Evolutionary conservation across 1,140 invertebrate species (phyloP).

Genomic region (Notospermus geniculatus): DNA sequence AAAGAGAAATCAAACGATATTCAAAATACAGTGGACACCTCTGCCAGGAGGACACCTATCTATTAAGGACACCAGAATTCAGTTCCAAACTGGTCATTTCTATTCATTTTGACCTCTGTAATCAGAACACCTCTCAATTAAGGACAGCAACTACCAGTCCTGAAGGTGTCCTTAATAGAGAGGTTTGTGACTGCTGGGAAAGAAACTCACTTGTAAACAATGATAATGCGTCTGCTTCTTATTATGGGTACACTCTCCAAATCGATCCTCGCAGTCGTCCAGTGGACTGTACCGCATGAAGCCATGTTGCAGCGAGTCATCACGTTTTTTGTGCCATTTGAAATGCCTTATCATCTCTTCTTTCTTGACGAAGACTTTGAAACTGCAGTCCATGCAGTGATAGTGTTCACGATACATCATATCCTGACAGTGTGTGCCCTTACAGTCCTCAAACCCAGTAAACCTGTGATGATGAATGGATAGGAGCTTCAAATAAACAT

Average conservation of each 20-base stretch:
- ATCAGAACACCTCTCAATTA: too few relatives aligned
- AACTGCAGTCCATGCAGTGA: slow-evolving; percentile 89
- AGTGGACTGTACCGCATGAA: slow-evolving; percentile 92
- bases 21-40: too few relatives aligned
- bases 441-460: slow-evolving; percentile 72
- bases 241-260: slow-evolving; percentile 82
- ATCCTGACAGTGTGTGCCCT: slow-evolving; percentile 75
- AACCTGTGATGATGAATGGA: slow-evolving; percentile 56
- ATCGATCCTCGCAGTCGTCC: slow-evolving; percentile 84
- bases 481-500: background rate
- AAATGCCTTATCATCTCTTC: slow-evolving; percentile 98
- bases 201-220: slow-evolving; percentile 76
- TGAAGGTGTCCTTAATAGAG: too few relatives aligned
- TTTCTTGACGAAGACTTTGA: slow-evolving; percentile 89
- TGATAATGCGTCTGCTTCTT: slow-evolving; percentile 98
- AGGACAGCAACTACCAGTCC: too few relatives aligned
- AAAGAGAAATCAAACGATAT: too few relatives aligned
- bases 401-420: slow-evolving; percentile 90
- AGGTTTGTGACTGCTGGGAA: too few relatives aligned
- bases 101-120: too few relatives aligned
- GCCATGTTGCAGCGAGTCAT: slow-evolving; percentile 93
- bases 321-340: slow-evolving; percentile 98
- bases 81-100: too few relatives aligned
- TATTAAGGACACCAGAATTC: too few relatives aligned
- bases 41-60: too few relatives aligned